Evolutionary conservation across 1,140 invertebrate genomes (phyloP).

Genomic region (Anoplolepis gracilipes): DNA sequence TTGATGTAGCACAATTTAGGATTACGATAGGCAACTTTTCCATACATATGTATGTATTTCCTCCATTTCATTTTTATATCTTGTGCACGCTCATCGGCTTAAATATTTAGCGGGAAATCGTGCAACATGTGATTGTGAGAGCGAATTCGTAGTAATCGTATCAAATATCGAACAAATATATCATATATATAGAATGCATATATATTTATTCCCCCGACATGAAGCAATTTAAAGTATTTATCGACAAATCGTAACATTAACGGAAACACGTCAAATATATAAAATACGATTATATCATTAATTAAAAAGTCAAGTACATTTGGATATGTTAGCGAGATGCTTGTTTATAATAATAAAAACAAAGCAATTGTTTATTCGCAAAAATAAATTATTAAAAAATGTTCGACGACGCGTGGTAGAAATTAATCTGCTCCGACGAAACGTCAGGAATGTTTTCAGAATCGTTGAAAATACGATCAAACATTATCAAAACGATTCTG

Average conservation of each 20-base stretch:
- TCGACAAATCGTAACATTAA: background rate
- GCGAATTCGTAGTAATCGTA: background rate
- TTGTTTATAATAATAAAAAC: background rate
- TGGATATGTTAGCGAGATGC: background rate
- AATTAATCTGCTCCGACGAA: background rate
- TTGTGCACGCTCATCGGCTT: background rate
- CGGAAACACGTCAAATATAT: background rate
- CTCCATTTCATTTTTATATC: too few relatives aligned
- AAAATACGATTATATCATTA: slow-evolving; percentile 1
- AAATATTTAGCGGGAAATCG: background rate
- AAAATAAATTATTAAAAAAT: background rate
- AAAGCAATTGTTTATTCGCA: slow-evolving; percentile 1
- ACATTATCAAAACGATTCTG: background rate
- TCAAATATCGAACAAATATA: background rate
- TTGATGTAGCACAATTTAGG: too few relatives aligned
- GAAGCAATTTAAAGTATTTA: slow-evolving; percentile 40
- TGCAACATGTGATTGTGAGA: background rate
- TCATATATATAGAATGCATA: too few relatives aligned
- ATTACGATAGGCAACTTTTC: too few relatives aligned
- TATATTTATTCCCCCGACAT: background rate
- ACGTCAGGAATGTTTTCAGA: background rate
- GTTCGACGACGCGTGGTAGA: too few relatives aligned
- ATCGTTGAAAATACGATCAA: background rate
- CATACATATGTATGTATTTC: too few relatives aligned
- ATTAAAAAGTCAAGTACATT: slow-evolving; percentile 13